These are phyloP conservation scores for Lophius piscatorius DNA, from an alignment of 2,113 vertebrate species.

Conservation along the genomic window DNA sequence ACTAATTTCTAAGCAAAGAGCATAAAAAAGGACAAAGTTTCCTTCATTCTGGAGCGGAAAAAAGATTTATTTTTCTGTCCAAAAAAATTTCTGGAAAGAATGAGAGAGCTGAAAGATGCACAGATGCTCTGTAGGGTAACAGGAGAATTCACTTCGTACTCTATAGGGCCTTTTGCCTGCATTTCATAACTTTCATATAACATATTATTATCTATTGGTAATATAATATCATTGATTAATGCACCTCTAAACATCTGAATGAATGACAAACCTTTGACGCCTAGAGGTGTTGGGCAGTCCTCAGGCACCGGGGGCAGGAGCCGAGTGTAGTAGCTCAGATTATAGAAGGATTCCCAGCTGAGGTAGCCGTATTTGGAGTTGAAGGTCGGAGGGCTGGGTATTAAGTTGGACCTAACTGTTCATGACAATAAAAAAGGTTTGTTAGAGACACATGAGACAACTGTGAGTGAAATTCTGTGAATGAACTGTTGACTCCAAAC, in stretches of 20 bases:
- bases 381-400: conserved; percentile 94
- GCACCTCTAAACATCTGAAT: background rate
- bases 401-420: conserved; percentile 87
- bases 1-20: no score
- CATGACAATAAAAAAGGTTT: background rate
- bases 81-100: no score
- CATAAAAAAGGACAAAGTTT: no score
- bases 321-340: conserved; percentile 92
- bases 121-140: no score
- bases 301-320: conserved; percentile 88
- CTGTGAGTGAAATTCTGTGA: background rate
- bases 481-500: conserved; percentile 53
- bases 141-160: no score
- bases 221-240: background rate
- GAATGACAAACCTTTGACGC: conserved; percentile 85
- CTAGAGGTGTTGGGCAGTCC: conserved; percentile 90
- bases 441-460: background rate
- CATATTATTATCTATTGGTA: no score
- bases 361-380: conserved; percentile 90
- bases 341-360: conserved; percentile 94
- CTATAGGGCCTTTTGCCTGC: no score
- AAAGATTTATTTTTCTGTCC: no score
- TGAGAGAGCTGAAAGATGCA: no score
- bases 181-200: no score
- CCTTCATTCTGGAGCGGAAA: no score